Evolutionary conservation across 1,140 invertebrate genomes (phyloP).

Genomic region (Saccostrea echinata): DNA sequence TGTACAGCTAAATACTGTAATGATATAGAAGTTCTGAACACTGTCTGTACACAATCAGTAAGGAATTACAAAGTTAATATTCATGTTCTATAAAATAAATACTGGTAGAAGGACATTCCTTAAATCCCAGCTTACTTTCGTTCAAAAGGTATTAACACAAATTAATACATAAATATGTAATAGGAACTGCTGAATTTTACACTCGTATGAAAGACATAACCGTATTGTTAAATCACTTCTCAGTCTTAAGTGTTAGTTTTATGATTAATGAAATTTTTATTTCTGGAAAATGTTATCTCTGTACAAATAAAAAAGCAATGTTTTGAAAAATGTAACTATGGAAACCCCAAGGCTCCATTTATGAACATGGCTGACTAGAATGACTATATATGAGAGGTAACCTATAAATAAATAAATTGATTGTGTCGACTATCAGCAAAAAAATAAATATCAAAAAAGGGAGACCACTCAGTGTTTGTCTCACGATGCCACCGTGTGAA

Average conservation of each 20-base stretch:
- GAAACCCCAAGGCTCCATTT: neutral
- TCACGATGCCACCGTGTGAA: neutral
- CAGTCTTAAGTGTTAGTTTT: neutral
- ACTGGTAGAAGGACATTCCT: neutral
- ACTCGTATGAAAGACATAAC: neutral
- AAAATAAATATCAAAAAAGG: slow-evolving; percentile 4
- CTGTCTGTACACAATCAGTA: too few species aligned
- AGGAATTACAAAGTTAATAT: too few species aligned
- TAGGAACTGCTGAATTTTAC: neutral
- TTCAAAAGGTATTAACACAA: neutral
- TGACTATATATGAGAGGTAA: neutral
- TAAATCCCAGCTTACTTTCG: neutral
- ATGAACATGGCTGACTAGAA: neutral
- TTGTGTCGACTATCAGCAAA: slow-evolving; percentile 3
- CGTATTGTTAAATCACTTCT: neutral
- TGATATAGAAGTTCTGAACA: neutral
- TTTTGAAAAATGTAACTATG: slow-evolving; percentile 16
- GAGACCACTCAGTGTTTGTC: neutral
- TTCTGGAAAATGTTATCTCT: too few species aligned
- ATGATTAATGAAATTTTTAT: neutral
- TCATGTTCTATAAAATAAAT: too few species aligned
- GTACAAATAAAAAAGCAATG: too few species aligned
- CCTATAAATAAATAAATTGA: slow-evolving; percentile 16
- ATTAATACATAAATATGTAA: neutral
- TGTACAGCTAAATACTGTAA: neutral